These are phyloP conservation scores for Proteles cristata DNA, from an alignment of 2,113 vertebrate species.

Conservation along the genomic window DNA sequence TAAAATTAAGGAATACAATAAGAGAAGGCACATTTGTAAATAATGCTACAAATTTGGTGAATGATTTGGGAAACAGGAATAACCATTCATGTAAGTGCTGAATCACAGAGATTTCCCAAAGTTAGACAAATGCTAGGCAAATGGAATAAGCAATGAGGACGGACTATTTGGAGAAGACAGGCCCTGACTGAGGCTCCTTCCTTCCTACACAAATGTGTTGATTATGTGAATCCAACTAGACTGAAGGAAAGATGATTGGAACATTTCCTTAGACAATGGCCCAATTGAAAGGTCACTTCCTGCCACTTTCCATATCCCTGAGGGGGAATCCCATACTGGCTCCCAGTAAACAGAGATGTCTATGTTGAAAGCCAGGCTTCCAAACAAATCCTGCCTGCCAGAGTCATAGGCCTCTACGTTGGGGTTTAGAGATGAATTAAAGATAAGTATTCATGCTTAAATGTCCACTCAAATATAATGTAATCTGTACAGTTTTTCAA, in stretches of 20 bases:
- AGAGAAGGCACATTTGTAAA: not conserved
- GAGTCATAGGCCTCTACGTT: conserved; percentile 38
- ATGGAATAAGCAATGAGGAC: not conserved
- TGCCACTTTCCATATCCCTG: conserved; percentile 70
- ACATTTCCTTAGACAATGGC: conserved; percentile 73
- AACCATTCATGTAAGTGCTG: not conserved
- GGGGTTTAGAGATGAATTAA: conserved; percentile 66
- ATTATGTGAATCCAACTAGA: conserved; percentile 58
- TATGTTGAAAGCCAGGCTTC: conserved; percentile 69
- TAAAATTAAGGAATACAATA: not conserved
- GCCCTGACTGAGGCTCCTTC: not conserved
- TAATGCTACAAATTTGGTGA: not conserved
- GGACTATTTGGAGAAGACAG: not conserved
- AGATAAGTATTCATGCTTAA: conserved; percentile 61
- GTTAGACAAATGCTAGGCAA: not conserved
- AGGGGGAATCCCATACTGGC: conserved; percentile 59
- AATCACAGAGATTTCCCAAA: conserved; percentile 34
- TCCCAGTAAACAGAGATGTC: conserved; percentile 53
- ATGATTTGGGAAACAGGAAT: not conserved
- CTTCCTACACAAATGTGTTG: conserved; percentile 58
- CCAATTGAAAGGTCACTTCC: conserved; percentile 77
- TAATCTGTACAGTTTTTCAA: conserved; percentile 37
- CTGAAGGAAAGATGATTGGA: conserved; percentile 49
- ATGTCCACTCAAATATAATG: conserved; percentile 44
- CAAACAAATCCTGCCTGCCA: conserved; percentile 57